Conservation (phyloP, 2,888 invertebrate species). For the Diaphora mendica region DNA sequence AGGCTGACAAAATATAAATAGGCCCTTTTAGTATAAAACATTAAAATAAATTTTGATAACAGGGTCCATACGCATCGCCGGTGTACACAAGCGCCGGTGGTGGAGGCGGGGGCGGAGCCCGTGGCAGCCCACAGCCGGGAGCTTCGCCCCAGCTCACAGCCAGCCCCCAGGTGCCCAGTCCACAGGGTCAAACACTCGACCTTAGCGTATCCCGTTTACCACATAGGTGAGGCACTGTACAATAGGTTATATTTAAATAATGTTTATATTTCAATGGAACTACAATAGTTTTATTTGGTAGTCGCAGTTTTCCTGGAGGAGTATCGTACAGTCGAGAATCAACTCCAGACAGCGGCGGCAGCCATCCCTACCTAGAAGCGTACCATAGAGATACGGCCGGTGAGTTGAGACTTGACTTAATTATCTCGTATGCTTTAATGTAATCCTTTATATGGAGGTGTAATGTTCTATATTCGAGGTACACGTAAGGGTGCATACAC, state of each 20-base stretch:
- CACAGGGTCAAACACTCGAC: conserved; percentile 96
- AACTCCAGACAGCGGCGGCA: conserved; percentile 95
- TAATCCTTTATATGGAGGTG: conserved; percentile 48
- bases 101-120: conserved; percentile 89
- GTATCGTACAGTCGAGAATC: conserved; percentile 94
- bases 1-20: conserved; percentile 35
- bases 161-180: conserved; percentile 96
- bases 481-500: conserved; percentile 54
- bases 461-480: conserved; percentile 42
- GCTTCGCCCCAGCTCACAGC: conserved; percentile 93
- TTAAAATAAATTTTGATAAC: conserved; percentile 74
- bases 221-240: conserved; percentile 89
- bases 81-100: conserved; percentile 92
- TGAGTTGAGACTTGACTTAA: conserved; percentile 73
- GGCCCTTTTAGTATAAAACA: conserved; percentile 40
- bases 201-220: conserved; percentile 94
- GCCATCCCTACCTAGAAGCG: conserved; percentile 94
- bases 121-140: conserved; percentile 94
- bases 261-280: conserved; percentile 24
- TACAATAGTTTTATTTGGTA: conserved; percentile 61
- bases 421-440: conserved; percentile 50
- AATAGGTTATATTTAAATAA: conserved; percentile 29
- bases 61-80: conserved; percentile 92
- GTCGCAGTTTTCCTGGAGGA: conserved; percentile 88
- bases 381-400: conserved; percentile 94